Base-by-base conservation (phyloP, 2,113 vertebrate species). In the Entomyzon cyanotis region DNA sequence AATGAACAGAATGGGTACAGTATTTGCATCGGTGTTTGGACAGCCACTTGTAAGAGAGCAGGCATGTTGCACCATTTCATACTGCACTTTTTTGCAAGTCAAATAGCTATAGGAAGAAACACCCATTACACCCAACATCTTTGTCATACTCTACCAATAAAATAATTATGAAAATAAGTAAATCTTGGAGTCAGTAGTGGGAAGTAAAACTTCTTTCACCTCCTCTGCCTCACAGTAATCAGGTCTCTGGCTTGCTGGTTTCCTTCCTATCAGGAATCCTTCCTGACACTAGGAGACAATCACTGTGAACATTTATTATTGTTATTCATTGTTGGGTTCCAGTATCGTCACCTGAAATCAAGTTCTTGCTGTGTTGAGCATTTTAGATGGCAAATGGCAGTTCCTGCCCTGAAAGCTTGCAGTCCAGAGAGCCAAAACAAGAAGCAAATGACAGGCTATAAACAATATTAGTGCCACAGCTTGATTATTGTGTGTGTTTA, bases 1-100 rank as follows among this genome's bases (percentile, higher is more conserved):
- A 91, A 81, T 56, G 79, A 96, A 81, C 84, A 91, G 84, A 28
- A 71, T 28, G 73, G 88, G 58, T 78, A 84, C 73, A 95, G 70
- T 88, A 90, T 81, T 93, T 70, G 73, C 95, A 88, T 89, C 8
- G 11, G 59, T 60, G 35, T 77, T 88, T 70, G 67, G 85, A 81
- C 44, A 73, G n/a, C 44, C 69, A 84, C 80, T 60, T 53, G 60
- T 59, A 88, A 76, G 65, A 47, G 7, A 77, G 39, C 68, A 86
- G 67, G 50, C 63, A 58, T 9, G 42, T 18, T 88, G 78, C 76
- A 86, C 55, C 24, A 15, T 75, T 93, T 80, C 47, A 39, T 55
- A 30, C 19, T 67, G 35, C 35, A 77, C 42, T 18, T 68, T 46
- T 69, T 52, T 65, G 31, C 59, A 74, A 49, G 47, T 53, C 35